phyloP scores from a whole-genome alignment of 2,797 vertebrate species.

The Octomys mimax region DNA sequence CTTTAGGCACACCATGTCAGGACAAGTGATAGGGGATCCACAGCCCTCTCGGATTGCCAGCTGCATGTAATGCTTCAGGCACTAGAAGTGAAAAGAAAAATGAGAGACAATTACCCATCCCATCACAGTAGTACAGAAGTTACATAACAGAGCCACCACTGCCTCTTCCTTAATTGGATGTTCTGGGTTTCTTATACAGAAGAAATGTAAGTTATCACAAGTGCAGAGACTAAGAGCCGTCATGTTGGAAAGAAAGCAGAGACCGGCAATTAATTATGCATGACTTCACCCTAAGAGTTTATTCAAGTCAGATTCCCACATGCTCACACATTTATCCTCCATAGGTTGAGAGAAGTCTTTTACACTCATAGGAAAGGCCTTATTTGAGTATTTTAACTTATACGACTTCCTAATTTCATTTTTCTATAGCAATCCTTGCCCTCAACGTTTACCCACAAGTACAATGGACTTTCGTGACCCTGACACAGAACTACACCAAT shows the following conservation, averaged over 20 bases:
- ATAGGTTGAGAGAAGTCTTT: slow-evolving; percentile 10
- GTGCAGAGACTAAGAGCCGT: slow-evolving; percentile 76
- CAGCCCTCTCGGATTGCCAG: slow-evolving; percentile 95
- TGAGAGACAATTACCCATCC: slow-evolving; percentile 70
- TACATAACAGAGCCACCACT: slow-evolving; percentile 2
- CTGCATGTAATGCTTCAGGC: slow-evolving; percentile 95
- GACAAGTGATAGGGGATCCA: slow-evolving; percentile 96
- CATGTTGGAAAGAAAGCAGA: slow-evolving; percentile 85
- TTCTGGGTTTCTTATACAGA: slow-evolving; percentile 72
- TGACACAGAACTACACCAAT: not conserved
- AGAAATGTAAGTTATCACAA: slow-evolving; percentile 80
- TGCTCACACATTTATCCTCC: not conserved
- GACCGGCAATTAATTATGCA: slow-evolving; percentile 77
- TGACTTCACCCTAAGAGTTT: slow-evolving; percentile 79
- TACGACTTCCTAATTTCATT: slow-evolving; percentile 49
- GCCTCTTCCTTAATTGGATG: slow-evolving; percentile 82
- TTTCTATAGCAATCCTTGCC: slow-evolving; percentile 20
- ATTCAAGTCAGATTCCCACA: slow-evolving; percentile 78
- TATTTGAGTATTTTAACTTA: slow-evolving; percentile 45
- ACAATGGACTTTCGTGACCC: not conserved
- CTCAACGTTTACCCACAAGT: slow-evolving; percentile 51
- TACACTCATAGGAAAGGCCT: slow-evolving; percentile 54
- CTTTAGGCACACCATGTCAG: slow-evolving; percentile 94
- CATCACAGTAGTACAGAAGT: slow-evolving; percentile 52
- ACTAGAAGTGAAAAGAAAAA: slow-evolving; percentile 89